Evolutionary conservation across 2,888 invertebrate species (phyloP).

Genomic region (Heliconius sara): DNA sequence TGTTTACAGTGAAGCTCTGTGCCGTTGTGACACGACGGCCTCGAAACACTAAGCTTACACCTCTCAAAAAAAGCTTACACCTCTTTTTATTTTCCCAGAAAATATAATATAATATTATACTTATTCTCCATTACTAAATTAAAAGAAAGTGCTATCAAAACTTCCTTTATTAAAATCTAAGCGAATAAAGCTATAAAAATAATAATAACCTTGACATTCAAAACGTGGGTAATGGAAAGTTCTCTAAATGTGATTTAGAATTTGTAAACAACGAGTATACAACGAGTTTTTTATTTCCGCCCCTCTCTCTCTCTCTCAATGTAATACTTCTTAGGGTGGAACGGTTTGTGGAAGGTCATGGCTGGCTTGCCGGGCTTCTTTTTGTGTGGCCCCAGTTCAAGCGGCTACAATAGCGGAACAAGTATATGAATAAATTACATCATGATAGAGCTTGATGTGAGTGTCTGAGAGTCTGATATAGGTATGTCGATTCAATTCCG

Average conservation of each 20-base stretch:
- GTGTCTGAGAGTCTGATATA: no score
- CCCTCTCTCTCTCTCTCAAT: conserved; percentile 44
- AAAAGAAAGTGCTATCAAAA: neutral
- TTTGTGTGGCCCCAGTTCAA: conserved; percentile 34
- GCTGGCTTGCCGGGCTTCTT: conserved; percentile 41
- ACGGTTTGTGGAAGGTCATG: conserved; percentile 55
- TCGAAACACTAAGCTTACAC: no score
- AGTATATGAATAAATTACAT: conserved; percentile 12
- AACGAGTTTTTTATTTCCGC: conserved; percentile 33
- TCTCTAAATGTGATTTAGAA: conserved; percentile 31
- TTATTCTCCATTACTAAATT: neutral
- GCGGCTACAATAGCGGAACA: conserved; percentile 29
- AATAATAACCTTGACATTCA: conserved; percentile 29
- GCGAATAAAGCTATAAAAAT: neutral
- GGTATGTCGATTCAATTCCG: neutral
- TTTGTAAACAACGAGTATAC: conserved; percentile 21
- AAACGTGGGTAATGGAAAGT: conserved; percentile 24
- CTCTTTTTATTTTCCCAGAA: no score
- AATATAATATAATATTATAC: neutral
- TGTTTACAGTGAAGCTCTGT: no score
- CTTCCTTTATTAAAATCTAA: neutral
- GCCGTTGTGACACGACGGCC: no score
- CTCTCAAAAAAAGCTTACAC: no score
- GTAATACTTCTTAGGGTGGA: conserved; percentile 49
- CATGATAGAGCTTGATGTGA: neutral